Percentiles rank a stretch among this genome's conserved stretches.
Evolutionary conservation across 2,888 invertebrate species (phyloP).

Genomic region (Nomada hirtipes): DNA sequence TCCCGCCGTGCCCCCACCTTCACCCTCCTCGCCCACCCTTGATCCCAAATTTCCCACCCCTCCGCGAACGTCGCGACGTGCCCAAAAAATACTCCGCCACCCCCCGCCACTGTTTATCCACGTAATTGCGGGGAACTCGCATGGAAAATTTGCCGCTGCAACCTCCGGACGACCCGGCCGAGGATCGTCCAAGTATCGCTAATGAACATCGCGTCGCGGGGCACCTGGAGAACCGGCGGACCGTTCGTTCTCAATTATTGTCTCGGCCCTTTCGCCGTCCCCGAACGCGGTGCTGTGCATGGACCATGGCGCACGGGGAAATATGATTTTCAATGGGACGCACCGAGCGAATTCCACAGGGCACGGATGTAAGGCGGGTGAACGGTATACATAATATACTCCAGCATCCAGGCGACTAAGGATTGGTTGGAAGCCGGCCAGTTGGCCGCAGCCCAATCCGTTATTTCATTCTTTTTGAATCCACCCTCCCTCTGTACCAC

Average conservation of each 20-base stretch:
- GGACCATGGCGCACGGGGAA: slow-evolving; percentile 53
- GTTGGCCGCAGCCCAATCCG: slow-evolving; percentile 83
- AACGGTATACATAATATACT: slow-evolving; percentile 78
- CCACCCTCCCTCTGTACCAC: slow-evolving; percentile 71
- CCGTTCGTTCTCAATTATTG: slow-evolving; percentile 52
- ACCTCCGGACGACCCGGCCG: background rate
- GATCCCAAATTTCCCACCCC: background rate
- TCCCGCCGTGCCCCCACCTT: background rate
- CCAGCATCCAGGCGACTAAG: slow-evolving; percentile 78
- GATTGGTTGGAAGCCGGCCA: slow-evolving; percentile 84
- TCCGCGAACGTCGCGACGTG: slow-evolving; percentile 6
- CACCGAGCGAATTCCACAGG: slow-evolving; percentile 68
- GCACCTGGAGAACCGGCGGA: slow-evolving; percentile 5
- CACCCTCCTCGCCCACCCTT: background rate
- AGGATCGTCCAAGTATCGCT: slow-evolving; percentile 29
- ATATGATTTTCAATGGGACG: slow-evolving; percentile 79
- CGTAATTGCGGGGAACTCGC: slow-evolving; percentile 37
- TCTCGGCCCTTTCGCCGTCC: slow-evolving; percentile 1
- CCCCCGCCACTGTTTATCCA: slow-evolving; percentile 1
- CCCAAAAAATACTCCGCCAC: background rate
- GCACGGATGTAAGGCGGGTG: slow-evolving; percentile 66
- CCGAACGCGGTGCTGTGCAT: background rate
- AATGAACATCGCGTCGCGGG: slow-evolving; percentile 29
- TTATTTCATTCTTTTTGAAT: slow-evolving; percentile 84
- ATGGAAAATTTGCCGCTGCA: slow-evolving; percentile 24